phyloP scores from a whole-genome alignment of 2,113 vertebrate species.

The Oryzias curvinotus region DNA sequence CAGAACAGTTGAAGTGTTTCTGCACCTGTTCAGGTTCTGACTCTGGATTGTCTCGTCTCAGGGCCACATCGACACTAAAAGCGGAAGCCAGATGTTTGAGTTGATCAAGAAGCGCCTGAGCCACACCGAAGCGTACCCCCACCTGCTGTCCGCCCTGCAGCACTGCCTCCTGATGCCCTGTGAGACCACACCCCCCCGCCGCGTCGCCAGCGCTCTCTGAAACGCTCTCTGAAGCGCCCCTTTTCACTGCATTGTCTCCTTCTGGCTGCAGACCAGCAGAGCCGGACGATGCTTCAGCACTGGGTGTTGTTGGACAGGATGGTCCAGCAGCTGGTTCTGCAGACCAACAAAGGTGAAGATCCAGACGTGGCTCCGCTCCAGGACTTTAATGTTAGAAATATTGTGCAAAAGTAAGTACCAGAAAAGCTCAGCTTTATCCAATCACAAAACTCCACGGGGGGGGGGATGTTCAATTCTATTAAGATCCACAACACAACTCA shows the following conservation, averaged over 20 bases:
- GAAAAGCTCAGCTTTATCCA: constrained; percentile 4
- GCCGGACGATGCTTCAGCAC: constrained; percentile 96
- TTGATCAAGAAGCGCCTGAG: constrained; percentile 94
- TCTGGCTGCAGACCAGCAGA: constrained; percentile 86
- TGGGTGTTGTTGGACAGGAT: constrained; percentile 97
- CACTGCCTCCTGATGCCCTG: constrained; percentile 99
- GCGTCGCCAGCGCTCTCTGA: no score
- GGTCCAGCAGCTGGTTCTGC: constrained; percentile 97
- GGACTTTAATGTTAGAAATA: constrained; percentile 99
- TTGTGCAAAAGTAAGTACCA: constrained; percentile 92
- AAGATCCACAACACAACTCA: no score
- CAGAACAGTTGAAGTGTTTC: no score
- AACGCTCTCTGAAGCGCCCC: no score
- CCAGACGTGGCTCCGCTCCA: constrained; percentile 93
- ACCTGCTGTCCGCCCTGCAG: constrained; percentile 98
- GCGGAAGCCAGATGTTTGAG: constrained; percentile 96
- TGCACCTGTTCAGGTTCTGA: not conserved
- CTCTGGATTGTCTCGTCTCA: constrained; percentile 37
- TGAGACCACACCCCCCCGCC: constrained; percentile 70
- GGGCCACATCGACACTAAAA: constrained; percentile 98
- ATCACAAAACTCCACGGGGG: no score
- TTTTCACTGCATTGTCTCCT: no score
- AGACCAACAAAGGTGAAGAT: constrained; percentile 97
- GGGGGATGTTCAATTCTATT: no score
- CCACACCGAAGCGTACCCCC: constrained; percentile 94